Base-by-base conservation (phyloP, 2,888 invertebrate genomes). In the Gymnosoma rotundatum region DNA sequence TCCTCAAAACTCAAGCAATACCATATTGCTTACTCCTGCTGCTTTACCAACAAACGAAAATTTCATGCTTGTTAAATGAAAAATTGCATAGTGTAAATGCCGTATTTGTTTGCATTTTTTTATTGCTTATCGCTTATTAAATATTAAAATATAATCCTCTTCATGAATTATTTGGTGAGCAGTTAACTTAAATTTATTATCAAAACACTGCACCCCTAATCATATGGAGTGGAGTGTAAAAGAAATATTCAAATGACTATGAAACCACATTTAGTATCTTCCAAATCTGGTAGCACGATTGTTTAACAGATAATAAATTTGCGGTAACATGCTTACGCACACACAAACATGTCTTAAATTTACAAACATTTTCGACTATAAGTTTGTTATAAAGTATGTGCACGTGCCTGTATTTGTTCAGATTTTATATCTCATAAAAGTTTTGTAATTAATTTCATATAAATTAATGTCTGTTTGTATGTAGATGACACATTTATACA, bases 401-500 rank as follows among this genome's bases (percentile, higher is more conserved):
- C 10, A 12, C 36, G 8, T 25, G 20, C 1, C 10, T 14, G 50
- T 60, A 18, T 64, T 42, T 38, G 10, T 25, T 21, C 38, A 45
- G 16, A 60, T 42, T 52, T 78, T 45, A 48, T 36, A 21, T 16
- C 32, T 32, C 60, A 48, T 20, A 73, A 83, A 83, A 83, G 67
- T 83, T 82, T 78, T 83, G 82, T 83, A 83, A 83, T 83, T 83
- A 83, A 83, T 83, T 83, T 83, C 36, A 67, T 78, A 78, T 78
- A 83, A 72, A 64, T 78, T 83, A 73, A 69, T 56, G 69, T 67
- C 38, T 78, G 76, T 32, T 0, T 32, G 32, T 32, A 61, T 82
- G 78, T 67, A 70, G 66, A 58, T 78, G 78, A 72, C 82, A 82
- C 67, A 78, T 72, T 70, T 21, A 48, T 74, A 74, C 63, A 63